These are phyloP conservation scores for Schizaphis graminum DNA, from an alignment of 2,888 invertebrate genomes.

Conservation along the genomic window DNA sequence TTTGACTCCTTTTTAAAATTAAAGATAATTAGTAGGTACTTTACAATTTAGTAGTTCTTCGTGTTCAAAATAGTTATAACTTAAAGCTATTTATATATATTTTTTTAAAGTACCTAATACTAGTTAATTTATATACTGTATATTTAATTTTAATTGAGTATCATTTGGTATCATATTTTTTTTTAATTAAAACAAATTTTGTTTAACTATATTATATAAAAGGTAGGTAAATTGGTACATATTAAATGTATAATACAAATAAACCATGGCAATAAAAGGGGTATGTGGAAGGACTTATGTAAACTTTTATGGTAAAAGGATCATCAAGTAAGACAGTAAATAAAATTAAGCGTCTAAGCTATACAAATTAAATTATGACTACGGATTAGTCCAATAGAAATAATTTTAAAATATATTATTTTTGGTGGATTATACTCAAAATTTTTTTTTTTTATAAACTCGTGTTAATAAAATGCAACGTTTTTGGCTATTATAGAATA, in stretches of 20 bases:
- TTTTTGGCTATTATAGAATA: neutral
- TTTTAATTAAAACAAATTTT: neutral
- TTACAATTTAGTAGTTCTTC: neutral
- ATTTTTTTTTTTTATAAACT: neutral
- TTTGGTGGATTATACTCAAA: neutral
- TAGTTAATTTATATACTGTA: neutral
- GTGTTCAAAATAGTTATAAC: neutral
- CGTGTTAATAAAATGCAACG: neutral
- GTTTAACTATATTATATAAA: neutral
- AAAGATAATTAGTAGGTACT: neutral
- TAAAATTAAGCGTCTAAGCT: neutral
- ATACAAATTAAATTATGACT: neutral
- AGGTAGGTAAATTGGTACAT: neutral
- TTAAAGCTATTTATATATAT: neutral
- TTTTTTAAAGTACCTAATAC: neutral
- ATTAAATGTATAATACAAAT: neutral
- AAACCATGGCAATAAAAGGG: neutral
- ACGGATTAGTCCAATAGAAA: neutral
- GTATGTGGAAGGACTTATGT: neutral
- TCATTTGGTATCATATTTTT: neutral
- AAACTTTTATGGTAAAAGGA: neutral
- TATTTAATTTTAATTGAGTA: neutral
- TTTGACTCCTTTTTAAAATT: constrained; percentile 66
- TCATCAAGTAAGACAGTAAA: neutral
- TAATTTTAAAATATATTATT: neutral